Base-by-base conservation (phyloP, 2,797 vertebrate species). In the Carcharodon carcharias region DNA sequence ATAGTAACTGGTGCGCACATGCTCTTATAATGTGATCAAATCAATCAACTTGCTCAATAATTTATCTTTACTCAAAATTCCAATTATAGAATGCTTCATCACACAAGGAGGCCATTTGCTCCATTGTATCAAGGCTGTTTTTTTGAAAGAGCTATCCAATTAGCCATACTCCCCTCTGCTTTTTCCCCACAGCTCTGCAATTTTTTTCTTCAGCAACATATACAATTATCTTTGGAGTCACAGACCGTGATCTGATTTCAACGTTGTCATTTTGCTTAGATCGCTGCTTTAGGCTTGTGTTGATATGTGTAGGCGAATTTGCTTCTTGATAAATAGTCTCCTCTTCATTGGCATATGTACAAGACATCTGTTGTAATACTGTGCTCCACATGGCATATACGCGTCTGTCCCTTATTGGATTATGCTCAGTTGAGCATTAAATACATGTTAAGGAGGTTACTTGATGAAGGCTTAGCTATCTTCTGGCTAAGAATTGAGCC, bases 371-470 rank as follows among this genome's bases (percentile, higher is more conserved):
- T 93, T 85, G 91, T 54, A 67, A 12, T 45, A 21, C 58, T 92
- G 61, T 45, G 8, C 23, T 67, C 61, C 61, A 93, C 63, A 45
- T 67, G 91, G 61, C 91, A 26, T 67, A 67, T 21, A 9, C 91
- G 12, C 0, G 21, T 40, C 61, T 45, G 91, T 65, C 18, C n/a
- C 63, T 93, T 11, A 23, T 65, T 93, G 91, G 61, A 23, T 65
- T 23, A 54, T 40, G 91, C 45, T 45, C 91, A 65, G 61, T 23
- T 93, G n/a, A 45, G n/a, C 63, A 26, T 93, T 65, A 67, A 93
- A 4, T n/a, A 93, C n/a, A n/a, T 93, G 91, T 67, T 93, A 93
- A 93, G 18, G 63, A 93, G 91, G 61, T 67, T 45, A 67, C 91
- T 65, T 45, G 61, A 61, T 45, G n/a, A 63, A 93, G 61, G n/a